Percentiles rank a stretch among this genome's conserved stretches.
phyloP scores from a whole-genome alignment of 2,888 invertebrate species.

The Erpobdella octoculata region DNA sequence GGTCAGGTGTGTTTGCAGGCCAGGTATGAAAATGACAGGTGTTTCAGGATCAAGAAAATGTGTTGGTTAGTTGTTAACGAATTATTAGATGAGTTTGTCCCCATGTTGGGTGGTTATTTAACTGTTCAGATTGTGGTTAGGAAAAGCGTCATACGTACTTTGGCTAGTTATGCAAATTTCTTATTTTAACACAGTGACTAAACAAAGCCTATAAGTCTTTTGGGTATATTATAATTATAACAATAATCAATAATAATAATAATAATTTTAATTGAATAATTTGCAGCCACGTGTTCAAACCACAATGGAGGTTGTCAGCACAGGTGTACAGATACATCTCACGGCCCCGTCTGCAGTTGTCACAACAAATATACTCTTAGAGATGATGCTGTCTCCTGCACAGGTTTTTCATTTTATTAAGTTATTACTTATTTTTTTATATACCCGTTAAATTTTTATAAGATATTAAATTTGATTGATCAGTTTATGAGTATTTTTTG shows the following conservation, averaged over 20 bases:
- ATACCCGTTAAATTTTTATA: not conserved
- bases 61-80: constrained; percentile 7
- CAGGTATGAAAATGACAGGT: not conserved
- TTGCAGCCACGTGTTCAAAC: constrained; percentile 32
- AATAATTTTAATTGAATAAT: no score
- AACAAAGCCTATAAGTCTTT: no score
- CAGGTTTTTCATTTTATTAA: constrained; percentile 24
- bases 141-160: no score
- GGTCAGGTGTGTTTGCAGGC: constrained; percentile 21
- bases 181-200: no score
- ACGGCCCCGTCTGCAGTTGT: constrained; percentile 34
- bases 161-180: no score
- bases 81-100: not conserved
- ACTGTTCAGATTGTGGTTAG: no score
- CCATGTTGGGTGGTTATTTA: not conserved
- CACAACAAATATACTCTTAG: constrained; percentile 31
- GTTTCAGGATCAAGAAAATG: constrained; percentile 4
- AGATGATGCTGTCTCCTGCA: constrained; percentile 30
- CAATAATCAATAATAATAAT: no score
- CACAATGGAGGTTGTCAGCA: constrained; percentile 37
- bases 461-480: not conserved
- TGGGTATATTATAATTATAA: no score
- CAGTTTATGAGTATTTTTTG: not conserved
- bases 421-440: not conserved
- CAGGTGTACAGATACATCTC: constrained; percentile 28